These are phyloP conservation scores for Entomobrya multifasciata DNA, from an alignment of 2,888 invertebrate species.

Conservation along the genomic window DNA sequence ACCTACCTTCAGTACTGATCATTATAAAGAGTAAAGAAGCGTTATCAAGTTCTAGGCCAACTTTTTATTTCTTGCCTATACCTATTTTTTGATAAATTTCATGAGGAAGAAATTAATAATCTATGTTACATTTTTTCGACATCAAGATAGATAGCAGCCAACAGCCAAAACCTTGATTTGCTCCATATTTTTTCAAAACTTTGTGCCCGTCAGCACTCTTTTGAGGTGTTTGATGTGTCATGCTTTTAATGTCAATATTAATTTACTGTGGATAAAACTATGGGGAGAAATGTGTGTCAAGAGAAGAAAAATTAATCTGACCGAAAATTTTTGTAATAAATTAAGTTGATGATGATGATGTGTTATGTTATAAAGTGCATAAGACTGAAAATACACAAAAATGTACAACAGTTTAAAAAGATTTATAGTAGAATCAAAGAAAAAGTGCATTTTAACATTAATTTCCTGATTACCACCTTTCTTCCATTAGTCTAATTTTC, in stretches of 20 bases:
- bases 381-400: too few species aligned
- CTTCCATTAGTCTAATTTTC: neutral
- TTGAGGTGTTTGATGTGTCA: neutral
- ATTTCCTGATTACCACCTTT: neutral
- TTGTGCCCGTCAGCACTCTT: neutral
- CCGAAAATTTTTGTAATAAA: neutral
- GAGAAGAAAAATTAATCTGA: neutral
- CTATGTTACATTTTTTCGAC: slow-evolving; percentile 28
- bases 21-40: neutral
- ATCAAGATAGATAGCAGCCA: slow-evolving; percentile 7
- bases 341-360: neutral
- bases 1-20: slow-evolving; percentile 32
- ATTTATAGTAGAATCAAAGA: neutral
- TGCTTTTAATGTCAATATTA: neutral
- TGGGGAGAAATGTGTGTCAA: slow-evolving; percentile 7
- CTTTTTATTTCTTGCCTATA: slow-evolving; percentile 10
- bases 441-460: slow-evolving; percentile 17
- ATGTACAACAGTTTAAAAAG: too few species aligned
- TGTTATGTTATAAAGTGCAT: slow-evolving; percentile 15
- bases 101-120: slow-evolving; percentile 45
- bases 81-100: slow-evolving; percentile 38
- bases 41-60: slow-evolving; percentile 24
- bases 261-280: neutral
- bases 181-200: slow-evolving; percentile 5
- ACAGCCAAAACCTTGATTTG: neutral